A percentile compares a stretch with the other conserved stretches of the same genome.
phyloP scores from a whole-genome alignment of 2,113 vertebrate species.

The Oplegnathus fasciatus region DNA sequence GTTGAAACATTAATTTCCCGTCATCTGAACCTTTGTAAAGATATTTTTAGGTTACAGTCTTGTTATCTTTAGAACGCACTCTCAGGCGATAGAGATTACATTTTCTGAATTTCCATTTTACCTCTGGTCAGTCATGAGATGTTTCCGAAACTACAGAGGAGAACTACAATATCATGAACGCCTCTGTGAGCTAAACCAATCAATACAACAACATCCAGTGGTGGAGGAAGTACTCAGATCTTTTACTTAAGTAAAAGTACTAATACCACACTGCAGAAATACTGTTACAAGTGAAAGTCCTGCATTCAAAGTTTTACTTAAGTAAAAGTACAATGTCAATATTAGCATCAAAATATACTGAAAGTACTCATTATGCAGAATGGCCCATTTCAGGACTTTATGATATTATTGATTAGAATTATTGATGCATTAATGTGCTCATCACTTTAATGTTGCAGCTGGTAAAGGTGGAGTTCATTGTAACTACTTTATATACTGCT shows the following conservation, averaged over 20 bases:
- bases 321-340: too few species aligned
- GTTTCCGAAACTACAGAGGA: background rate
- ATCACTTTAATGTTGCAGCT: too few species aligned
- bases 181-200: background rate
- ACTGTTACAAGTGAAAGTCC: background rate
- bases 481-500: too few species aligned
- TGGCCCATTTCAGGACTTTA: too few species aligned
- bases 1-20: conserved; percentile 5
- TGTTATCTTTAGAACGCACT: background rate
- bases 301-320: too few species aligned
- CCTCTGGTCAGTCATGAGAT: background rate
- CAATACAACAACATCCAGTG: background rate
- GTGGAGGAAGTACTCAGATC: background rate
- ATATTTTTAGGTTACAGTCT: conserved; percentile 10
- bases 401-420: too few species aligned
- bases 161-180: background rate
- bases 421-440: too few species aligned
- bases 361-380: background rate
- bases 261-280: background rate
- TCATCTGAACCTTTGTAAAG: background rate
- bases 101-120: conserved; percentile 1
- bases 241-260: background rate
- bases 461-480: too few species aligned
- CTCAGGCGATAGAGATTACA: background rate
- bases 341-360: background rate